These are phyloP conservation scores for Diploptera punctata DNA, from an alignment of 2,888 invertebrate genomes.

Conservation along the genomic window DNA sequence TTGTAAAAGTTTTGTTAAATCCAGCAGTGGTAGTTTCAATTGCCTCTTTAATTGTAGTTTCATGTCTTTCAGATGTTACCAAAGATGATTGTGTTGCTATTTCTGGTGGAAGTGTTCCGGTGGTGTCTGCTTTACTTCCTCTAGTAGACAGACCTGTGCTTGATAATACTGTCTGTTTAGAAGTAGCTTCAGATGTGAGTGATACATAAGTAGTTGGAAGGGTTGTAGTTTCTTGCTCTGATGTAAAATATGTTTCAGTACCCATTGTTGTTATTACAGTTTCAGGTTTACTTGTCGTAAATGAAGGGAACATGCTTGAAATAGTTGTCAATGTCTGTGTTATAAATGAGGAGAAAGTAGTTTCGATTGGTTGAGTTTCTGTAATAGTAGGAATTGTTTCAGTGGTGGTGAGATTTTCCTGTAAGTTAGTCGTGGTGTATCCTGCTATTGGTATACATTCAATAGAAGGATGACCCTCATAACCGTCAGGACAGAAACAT, in stretches of 20 bases:
- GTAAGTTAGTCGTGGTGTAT: conserved; percentile 1
- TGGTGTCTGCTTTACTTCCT: conserved; percentile 7
- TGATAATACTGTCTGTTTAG: neutral
- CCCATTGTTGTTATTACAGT: neutral
- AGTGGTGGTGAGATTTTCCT: conserved; percentile 20
- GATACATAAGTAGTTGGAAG: neutral
- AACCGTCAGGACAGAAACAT: conserved; percentile 66
- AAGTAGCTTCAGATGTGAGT: neutral
- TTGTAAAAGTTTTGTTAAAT: too few relatives aligned
- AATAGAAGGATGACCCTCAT: conserved; percentile 43
- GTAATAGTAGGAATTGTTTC: neutral
- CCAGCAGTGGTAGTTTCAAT: neutral
- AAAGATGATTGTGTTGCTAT: neutral
- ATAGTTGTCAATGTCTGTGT: conserved; percentile 9
- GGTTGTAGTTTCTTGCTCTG: neutral
- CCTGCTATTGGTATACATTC: conserved; percentile 34
- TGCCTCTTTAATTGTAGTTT: neutral
- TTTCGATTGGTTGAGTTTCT: neutral
- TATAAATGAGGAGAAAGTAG: neutral
- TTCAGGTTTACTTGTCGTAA: neutral
- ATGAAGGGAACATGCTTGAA: neutral
- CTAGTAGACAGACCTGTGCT: neutral
- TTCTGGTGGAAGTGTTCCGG: neutral
- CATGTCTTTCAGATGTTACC: neutral
- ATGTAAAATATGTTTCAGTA: neutral